Conservation (phyloP, 92 coral and sea anemone genomes). For the Desmophyllum pertusum region DNA sequence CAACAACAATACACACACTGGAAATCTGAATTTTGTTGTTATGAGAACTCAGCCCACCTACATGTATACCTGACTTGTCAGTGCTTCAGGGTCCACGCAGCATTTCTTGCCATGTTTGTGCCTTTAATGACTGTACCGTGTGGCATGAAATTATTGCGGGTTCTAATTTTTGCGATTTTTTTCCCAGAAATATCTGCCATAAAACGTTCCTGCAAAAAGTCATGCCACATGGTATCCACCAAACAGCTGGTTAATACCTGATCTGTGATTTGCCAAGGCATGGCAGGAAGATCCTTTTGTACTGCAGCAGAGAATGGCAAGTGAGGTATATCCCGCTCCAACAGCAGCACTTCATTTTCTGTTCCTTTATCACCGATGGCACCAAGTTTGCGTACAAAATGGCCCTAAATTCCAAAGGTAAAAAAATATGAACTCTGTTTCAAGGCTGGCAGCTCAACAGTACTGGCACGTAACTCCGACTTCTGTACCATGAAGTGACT, state of each 20-base stretch:
- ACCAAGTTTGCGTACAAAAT: slow-evolving; percentile 96
- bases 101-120: too few species aligned
- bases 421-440: too few species aligned
- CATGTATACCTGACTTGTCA: too few species aligned
- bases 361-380: slow-evolving; percentile 95
- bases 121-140: too few species aligned
- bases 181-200: neutral
- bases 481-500: neutral
- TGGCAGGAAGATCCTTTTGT: slow-evolving; percentile 84
- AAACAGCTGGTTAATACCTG: slow-evolving; percentile 64
- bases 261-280: slow-evolving; percentile 94
- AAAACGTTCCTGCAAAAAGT: too few species aligned
- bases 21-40: too few species aligned
- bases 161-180: too few species aligned
- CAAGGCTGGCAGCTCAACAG: too few species aligned
- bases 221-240: neutral
- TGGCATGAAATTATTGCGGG: too few species aligned
- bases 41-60: too few species aligned
- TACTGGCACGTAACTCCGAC: neutral
- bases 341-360: slow-evolving; percentile 90
- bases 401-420: slow-evolving; percentile 70
- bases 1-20: too few species aligned
- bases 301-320: slow-evolving; percentile 92
- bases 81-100: too few species aligned
- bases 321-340: slow-evolving; percentile 96